Evolutionary conservation across 2,797 vertebrate species (phyloP).

Genomic region (Tauraco hartlaubi): DNA sequence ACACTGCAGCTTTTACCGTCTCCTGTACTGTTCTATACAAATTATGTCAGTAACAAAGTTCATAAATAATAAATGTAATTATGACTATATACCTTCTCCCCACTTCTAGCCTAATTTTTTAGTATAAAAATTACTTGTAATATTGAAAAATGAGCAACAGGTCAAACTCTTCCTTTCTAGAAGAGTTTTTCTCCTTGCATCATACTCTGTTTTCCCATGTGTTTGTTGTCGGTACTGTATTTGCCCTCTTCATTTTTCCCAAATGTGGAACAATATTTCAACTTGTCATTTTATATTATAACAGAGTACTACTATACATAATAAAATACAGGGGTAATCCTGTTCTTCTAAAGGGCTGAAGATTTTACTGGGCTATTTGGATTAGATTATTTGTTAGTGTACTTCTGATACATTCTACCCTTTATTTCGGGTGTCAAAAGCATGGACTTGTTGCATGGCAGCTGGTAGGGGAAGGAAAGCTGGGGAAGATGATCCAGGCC

Average conservation of each 20-base stretch:
- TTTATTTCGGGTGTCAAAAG: background rate
- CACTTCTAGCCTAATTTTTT: background rate
- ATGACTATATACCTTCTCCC: background rate
- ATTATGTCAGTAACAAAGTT: background rate
- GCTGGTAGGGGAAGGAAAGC: background rate
- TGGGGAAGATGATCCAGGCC: background rate
- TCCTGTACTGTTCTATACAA: background rate
- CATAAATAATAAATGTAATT: background rate
- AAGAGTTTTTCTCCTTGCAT: background rate
- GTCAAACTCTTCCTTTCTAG: background rate
- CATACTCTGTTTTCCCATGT: background rate
- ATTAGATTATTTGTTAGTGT: background rate
- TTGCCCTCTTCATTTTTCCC: background rate
- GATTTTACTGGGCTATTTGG: background rate
- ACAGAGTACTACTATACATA: background rate
- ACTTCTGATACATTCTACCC: background rate
- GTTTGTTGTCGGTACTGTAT: background rate
- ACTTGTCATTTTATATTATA: background rate
- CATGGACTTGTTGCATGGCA: background rate
- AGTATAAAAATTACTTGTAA: background rate
- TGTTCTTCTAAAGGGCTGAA: background rate
- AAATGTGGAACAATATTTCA: background rate
- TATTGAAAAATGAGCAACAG: background rate
- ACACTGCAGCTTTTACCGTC: background rate
- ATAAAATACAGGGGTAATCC: background rate